Evolutionary conservation across 2,797 vertebrate species (phyloP).

Genomic region (Natrix natrix): DNA sequence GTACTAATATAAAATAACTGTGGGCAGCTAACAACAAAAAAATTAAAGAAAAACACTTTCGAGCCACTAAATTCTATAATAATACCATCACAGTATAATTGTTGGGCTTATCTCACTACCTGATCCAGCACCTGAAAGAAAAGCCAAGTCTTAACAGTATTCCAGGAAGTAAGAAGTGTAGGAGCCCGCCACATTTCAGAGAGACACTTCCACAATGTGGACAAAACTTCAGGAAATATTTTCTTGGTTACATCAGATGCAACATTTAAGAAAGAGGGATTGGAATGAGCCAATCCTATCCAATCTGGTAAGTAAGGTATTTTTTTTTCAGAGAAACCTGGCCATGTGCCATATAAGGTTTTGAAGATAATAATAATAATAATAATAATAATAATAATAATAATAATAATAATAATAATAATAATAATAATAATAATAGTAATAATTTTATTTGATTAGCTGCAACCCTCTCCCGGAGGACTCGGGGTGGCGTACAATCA

Average conservation of each 20-base stretch:
- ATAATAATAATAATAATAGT: no score
- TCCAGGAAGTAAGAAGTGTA: background rate
- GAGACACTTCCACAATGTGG: background rate
- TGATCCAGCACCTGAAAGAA: background rate
- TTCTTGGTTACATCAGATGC: background rate
- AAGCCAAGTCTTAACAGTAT: background rate
- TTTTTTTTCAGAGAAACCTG: background rate
- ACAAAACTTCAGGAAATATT: background rate
- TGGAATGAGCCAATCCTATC: background rate
- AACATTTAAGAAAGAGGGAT: background rate
- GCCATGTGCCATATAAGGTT: background rate
- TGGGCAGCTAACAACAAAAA: background rate
- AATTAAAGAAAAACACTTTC: background rate
- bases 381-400: no score
- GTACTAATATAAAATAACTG: background rate
- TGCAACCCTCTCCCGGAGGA: no score
- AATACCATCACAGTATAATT: background rate
- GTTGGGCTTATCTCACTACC: background rate
- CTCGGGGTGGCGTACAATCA: no score
- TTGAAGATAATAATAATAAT: background rate
- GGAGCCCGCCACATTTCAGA: background rate
- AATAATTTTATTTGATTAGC: no score
- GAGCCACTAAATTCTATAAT: background rate
- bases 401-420: no score
- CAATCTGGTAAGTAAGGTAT: background rate